phyloP scores from a whole-genome alignment of 2,797 vertebrate species.

The Typhlichthys eigenmanni region DNA sequence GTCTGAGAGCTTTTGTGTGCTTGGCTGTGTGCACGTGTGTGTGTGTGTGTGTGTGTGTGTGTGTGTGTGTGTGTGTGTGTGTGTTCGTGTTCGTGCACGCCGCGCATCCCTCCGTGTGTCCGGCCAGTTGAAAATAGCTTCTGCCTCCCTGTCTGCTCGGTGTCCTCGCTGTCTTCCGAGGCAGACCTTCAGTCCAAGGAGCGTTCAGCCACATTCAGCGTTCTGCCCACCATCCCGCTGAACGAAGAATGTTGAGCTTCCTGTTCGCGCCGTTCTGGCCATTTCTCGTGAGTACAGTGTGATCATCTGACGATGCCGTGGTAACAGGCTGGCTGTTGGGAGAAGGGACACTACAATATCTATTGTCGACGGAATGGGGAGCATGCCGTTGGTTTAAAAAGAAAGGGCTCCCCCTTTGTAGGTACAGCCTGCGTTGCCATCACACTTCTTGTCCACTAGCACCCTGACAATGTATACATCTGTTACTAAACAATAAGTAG shows the following conservation, averaged over 20 bases:
- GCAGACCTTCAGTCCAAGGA: neutral
- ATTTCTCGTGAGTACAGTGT: conserved; percentile 54
- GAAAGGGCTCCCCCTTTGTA: conserved; percentile 24
- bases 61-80: neutral
- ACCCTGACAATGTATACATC: too few species aligned
- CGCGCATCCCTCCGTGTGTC: conserved; percentile 23
- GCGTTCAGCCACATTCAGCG: conserved; percentile 15
- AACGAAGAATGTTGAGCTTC: conserved; percentile 45
- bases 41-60: too few species aligned
- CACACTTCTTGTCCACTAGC: neutral
- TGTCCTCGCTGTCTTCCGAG: conserved; percentile 25
- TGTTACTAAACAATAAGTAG: too few species aligned
- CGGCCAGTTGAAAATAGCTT: conserved; percentile 37
- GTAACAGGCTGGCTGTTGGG: conserved; percentile 59
- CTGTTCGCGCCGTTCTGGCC: conserved; percentile 62
- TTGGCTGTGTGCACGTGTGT: neutral
- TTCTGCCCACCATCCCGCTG: conserved; percentile 22
- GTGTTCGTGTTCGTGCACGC: conserved; percentile 11
- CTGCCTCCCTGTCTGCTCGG: conserved; percentile 32
- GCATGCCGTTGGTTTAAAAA: conserved; percentile 56
- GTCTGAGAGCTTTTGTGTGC: neutral
- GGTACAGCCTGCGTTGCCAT: conserved; percentile 19
- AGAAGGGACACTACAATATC: conserved; percentile 49
- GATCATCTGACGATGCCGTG: conserved; percentile 55
- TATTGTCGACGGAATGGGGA: conserved; percentile 62